Evolutionary conservation across 2,113 vertebrate species (phyloP).

Genomic region (Bombycilla garrulus): DNA sequence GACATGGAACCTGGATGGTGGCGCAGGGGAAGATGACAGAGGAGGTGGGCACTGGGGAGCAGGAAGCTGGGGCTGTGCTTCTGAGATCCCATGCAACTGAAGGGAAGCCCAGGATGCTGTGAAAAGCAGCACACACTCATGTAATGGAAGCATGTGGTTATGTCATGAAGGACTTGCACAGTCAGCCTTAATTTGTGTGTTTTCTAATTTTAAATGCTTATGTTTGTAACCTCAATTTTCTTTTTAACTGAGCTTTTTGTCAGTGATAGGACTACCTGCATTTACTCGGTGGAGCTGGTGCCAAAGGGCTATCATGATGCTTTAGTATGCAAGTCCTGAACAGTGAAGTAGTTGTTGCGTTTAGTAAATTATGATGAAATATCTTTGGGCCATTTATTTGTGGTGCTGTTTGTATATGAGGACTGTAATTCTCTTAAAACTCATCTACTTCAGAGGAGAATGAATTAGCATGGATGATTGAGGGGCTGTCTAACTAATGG

Average conservation of each 20-base stretch:
- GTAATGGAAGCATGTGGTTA: not conserved
- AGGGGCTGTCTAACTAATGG: not conserved
- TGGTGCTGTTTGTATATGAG: not conserved
- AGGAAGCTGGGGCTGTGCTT: not conserved
- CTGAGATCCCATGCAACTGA: not conserved
- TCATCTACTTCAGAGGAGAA: not conserved
- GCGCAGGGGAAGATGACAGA: not conserved
- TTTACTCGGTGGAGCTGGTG: not conserved
- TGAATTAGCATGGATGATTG: constrained; percentile 18
- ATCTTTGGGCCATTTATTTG: not conserved
- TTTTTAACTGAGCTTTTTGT: not conserved
- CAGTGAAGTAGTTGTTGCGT: not conserved
- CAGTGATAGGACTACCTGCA: not conserved
- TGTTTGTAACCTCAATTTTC: not conserved
- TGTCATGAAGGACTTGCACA: not conserved
- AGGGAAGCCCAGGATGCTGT: not conserved
- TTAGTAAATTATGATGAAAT: constrained; percentile 29
- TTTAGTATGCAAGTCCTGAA: not conserved
- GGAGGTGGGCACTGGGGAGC: not conserved
- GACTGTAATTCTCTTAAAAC: constrained; percentile 7
- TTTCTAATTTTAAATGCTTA: not conserved
- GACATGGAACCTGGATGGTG: not conserved
- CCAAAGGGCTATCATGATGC: not conserved
- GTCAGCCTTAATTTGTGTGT: not conserved
- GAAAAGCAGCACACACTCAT: not conserved